Evolutionary conservation across 2,113 vertebrate genomes (phyloP), one percentile per base, ranked within the genome.

Genomic region (Glaucidium brasilianum): DNA sequence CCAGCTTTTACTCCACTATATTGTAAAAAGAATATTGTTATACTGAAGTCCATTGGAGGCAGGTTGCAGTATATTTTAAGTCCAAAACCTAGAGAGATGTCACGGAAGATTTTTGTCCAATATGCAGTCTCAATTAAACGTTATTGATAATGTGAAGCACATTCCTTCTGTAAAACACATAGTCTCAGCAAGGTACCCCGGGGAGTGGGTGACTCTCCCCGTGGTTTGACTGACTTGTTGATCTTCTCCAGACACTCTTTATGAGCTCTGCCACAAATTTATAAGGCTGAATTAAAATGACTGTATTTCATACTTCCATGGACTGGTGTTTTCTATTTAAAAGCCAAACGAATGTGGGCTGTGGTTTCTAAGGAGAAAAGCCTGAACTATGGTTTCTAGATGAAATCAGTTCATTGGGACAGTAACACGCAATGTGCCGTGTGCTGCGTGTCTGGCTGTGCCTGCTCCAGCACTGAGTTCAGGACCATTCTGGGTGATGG

Each of bases 251-350:
- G 95, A 73, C 91, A 64, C 45, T 1, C 58, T 92, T 88, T 58
- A 79, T 1, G 18, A 84, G 85, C 80, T 77, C 68, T 52, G 64
- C 86, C 83, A 35, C 83, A 63, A 68, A 89, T 82, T 84, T 96
- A 72, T 68, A 88, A 67, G 88, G 73, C n/a, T 68, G 81, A 90
- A 90, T 88, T 94, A 53, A 94, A 94, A 91, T 39, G 56, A 56
- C 72, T 88, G 34, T 63, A 56, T 88, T 96, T 90, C 43, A 26
- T 88, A 52, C 63, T 93, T 81, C n/a, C 39, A 52, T 4, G 17
- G n/a, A 25, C 78, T 53, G 78, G 45, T 90, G 77, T 96, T 97
- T 95, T 66, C 93, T 64, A 23, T 96, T 96, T 87, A 34, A 83
- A 95, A 90, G 6, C 79, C 90, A 75, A 41, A 62, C 0, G 3